phyloP scores from a whole-genome alignment of 2,113 vertebrate genomes.

The Corythoichthys intestinalis region DNA sequence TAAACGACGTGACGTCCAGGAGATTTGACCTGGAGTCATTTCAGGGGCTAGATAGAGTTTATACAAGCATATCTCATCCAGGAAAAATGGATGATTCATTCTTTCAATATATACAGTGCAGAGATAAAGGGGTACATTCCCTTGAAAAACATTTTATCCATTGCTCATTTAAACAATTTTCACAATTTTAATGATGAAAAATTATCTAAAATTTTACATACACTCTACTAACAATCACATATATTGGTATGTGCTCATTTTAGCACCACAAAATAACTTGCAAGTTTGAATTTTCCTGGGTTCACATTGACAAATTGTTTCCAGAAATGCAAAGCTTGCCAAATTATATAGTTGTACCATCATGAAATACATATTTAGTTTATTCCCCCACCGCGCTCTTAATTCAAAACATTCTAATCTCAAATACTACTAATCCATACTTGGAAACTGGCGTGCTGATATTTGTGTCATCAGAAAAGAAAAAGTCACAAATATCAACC shows the following conservation, averaged over 20 bases:
- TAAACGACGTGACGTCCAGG: background rate
- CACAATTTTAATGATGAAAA: background rate
- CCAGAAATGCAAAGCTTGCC: too few relatives aligned
- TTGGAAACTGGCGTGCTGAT: too few relatives aligned
- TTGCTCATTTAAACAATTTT: background rate
- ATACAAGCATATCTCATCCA: background rate
- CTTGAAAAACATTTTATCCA: background rate
- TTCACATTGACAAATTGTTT: background rate
- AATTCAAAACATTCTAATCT: too few relatives aligned
- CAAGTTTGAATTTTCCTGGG: background rate
- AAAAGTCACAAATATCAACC: too few relatives aligned
- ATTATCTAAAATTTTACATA: too few relatives aligned
- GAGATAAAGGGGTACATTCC: background rate
- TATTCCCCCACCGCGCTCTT: too few relatives aligned
- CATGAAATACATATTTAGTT: too few relatives aligned
- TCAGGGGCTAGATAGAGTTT: conserved; percentile 1
- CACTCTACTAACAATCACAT: background rate
- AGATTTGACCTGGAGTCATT: background rate
- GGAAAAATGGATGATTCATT: conserved; percentile 6
- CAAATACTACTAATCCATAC: too few relatives aligned
- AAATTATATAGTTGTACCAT: too few relatives aligned
- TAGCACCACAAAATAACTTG: background rate
- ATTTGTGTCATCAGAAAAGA: too few relatives aligned
- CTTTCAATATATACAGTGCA: background rate
- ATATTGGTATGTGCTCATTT: background rate